Evolutionary conservation across 2,888 invertebrate genomes (phyloP).

Genomic region (Microctonus brassicae): DNA sequence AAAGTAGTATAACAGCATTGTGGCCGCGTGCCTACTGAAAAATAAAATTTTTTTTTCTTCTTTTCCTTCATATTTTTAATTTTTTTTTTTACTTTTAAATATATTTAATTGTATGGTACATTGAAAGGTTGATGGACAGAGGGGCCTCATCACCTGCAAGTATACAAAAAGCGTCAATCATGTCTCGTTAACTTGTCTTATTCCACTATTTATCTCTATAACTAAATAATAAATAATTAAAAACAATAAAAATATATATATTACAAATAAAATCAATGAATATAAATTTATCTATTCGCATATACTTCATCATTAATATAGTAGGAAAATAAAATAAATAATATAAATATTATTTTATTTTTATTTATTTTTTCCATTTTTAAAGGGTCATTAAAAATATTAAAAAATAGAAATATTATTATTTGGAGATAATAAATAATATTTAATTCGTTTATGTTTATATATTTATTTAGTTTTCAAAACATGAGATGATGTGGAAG

Average conservation of each 20-base stretch:
- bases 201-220: background rate
- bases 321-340: background rate
- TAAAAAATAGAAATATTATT: too few species aligned
- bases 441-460: background rate
- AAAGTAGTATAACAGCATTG: background rate
- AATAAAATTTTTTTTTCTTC: background rate
- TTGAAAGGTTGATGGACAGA: background rate
- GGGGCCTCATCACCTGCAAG: background rate
- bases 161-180: background rate
- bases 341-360: background rate
- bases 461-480: background rate
- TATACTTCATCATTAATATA: too few species aligned
- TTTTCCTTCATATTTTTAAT: too few species aligned
- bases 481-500: background rate
- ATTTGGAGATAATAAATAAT: background rate
- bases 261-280: too few species aligned
- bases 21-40: background rate
- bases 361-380: too few species aligned
- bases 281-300: too few species aligned
- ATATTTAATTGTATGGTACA: background rate
- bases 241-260: too few species aligned
- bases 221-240: too few species aligned
- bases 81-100: background rate
- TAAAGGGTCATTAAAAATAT: too few species aligned
- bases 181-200: background rate